Percentiles rank a stretch among this genome's conserved stretches.
These are phyloP conservation scores for Taenioides sp. DNA, from an alignment of 2,797 vertebrate species.

Conservation along the genomic window DNA sequence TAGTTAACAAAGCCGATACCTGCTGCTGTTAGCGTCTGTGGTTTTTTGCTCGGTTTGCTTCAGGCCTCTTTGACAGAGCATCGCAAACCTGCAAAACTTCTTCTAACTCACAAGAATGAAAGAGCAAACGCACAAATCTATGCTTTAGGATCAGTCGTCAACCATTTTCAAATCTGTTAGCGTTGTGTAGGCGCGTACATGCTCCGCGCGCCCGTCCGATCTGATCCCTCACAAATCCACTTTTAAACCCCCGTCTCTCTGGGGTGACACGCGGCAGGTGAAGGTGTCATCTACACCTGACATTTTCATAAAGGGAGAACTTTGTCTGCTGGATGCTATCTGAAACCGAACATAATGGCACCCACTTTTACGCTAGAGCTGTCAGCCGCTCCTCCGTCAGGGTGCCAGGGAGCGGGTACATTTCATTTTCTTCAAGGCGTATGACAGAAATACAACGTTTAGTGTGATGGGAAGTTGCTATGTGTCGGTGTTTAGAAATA, in stretches of 20 bases:
- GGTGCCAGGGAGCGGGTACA: neutral
- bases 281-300: conserved; percentile 1
- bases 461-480: neutral
- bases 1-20: no score
- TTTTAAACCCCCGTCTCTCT: neutral
- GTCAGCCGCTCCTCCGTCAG: neutral
- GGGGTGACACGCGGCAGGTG: neutral
- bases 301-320: conserved; percentile 4
- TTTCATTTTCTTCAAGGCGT: conserved; percentile 1
- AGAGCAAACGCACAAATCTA: neutral
- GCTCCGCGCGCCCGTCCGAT: neutral
- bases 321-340: conserved; percentile 5
- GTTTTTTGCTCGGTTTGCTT: no score
- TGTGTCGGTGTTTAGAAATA: neutral
- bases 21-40: no score
- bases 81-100: neutral
- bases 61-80: no score
- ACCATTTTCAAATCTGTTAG: neutral
- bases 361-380: neutral
- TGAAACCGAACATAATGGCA: conserved; percentile 10
- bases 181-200: neutral
- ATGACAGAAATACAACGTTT: neutral
- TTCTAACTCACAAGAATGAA: neutral
- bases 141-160: neutral
- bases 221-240: neutral